phyloP scores from a whole-genome alignment of 1,140 invertebrate species.

The Dendroctonus ponderosae region DNA sequence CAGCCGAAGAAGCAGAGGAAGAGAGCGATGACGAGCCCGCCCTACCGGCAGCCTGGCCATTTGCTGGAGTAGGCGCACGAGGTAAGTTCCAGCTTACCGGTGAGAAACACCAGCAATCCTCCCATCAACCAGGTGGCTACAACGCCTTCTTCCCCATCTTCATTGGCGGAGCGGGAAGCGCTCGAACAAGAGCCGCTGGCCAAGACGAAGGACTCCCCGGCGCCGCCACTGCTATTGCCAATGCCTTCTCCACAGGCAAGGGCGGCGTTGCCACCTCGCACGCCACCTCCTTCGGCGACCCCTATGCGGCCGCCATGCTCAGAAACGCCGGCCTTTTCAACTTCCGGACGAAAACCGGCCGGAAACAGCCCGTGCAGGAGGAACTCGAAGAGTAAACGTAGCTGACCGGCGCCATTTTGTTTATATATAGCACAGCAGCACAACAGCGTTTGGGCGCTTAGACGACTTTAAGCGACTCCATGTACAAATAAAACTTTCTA shows the following conservation, averaged over 20 bases:
- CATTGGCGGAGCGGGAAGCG: slow-evolving; percentile 54
- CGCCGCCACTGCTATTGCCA: slow-evolving; percentile 56
- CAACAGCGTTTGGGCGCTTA: too few relatives aligned
- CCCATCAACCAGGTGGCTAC: slow-evolving; percentile 32
- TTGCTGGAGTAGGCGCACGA: slow-evolving; percentile 30
- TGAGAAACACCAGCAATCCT: slow-evolving; percentile 36
- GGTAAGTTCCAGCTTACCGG: too few relatives aligned
- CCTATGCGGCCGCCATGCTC: slow-evolving; percentile 41
- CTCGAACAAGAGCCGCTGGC: slow-evolving; percentile 47
- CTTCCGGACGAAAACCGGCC: slow-evolving; percentile 11
- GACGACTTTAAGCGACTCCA: too few relatives aligned
- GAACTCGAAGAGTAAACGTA: slow-evolving; percentile 8
- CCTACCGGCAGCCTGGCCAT: slow-evolving; percentile 40
- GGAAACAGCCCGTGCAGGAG: slow-evolving; percentile 1
- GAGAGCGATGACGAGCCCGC: slow-evolving; percentile 44
- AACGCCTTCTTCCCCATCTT: slow-evolving; percentile 64
- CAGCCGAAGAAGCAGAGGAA: slow-evolving; percentile 29
- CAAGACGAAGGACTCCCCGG: slow-evolving; percentile 66
- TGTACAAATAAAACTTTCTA: too few relatives aligned
- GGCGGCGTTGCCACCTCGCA: slow-evolving; percentile 58
- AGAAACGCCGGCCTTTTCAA: slow-evolving; percentile 33
- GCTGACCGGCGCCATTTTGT: not conserved
- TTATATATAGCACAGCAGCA: too few relatives aligned
- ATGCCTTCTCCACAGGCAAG: slow-evolving; percentile 36
- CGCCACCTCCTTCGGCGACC: slow-evolving; percentile 65